Evolutionary conservation across 1,140 invertebrate genomes (phyloP).

Genomic region (Drosophila arawakana): DNA sequence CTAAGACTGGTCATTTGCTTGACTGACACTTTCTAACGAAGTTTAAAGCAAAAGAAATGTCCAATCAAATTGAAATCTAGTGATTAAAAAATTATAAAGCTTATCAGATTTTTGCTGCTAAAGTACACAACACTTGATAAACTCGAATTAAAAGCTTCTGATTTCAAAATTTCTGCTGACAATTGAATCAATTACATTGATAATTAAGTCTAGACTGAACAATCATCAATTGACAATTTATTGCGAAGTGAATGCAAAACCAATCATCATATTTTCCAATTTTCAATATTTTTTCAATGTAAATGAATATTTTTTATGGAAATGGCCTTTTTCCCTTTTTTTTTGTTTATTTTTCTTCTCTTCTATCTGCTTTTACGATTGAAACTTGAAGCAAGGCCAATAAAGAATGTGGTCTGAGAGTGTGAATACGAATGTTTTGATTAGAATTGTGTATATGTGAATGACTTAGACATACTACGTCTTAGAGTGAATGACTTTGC

Average conservation of each 20-base stretch:
- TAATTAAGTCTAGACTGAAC: slow-evolving; percentile 14
- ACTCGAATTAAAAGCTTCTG: not conserved
- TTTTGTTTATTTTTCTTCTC: no score
- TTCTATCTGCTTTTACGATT: slow-evolving; percentile 9
- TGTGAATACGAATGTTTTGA: slow-evolving; percentile 1
- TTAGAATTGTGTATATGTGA: slow-evolving; percentile 1
- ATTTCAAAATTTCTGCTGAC: slow-evolving; percentile 4
- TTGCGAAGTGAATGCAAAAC: slow-evolving; percentile 14
- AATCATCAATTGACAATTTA: slow-evolving; percentile 24
- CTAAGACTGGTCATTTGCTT: slow-evolving; percentile 18
- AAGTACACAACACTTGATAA: not conserved
- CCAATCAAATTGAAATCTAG: no score
- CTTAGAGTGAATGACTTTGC: slow-evolving; percentile 23
- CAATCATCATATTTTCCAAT: not conserved
- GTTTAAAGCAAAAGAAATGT: not conserved
- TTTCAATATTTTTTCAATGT: not conserved
- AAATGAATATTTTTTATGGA: slow-evolving; percentile 22
- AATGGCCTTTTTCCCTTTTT: slow-evolving; percentile 6
- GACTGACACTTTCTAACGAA: not conserved
- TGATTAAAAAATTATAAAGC: no score
- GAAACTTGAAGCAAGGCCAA: slow-evolving; percentile 19
- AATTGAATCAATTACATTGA: slow-evolving; percentile 37
- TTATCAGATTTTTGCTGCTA: no score
- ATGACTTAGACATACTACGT: slow-evolving; percentile 6
- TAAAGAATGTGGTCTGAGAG: not conserved